phyloP scores from a whole-genome alignment of 2,113 vertebrate genomes.

The Petroica traversi region DNA sequence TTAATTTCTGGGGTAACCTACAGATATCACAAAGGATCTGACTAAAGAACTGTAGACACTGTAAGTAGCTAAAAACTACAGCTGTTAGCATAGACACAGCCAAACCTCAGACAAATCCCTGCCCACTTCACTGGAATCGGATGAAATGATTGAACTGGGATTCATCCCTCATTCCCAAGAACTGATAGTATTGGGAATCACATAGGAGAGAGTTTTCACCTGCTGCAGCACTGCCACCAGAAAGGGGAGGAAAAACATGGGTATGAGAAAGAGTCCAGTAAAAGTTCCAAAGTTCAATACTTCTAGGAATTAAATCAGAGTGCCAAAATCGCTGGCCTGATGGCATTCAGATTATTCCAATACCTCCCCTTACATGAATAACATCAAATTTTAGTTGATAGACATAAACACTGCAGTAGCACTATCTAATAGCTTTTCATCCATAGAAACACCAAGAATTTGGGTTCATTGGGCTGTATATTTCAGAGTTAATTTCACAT shows the following conservation, averaged over 20 bases:
- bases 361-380: background rate
- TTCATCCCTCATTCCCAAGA: background rate
- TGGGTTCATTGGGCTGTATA: background rate
- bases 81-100: background rate
- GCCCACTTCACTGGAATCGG: background rate
- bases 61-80: background rate
- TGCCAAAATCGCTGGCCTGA: background rate
- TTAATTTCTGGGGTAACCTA: background rate
- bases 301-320: background rate
- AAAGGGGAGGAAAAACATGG: background rate
- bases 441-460: background rate
- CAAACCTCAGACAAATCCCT: background rate
- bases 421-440: background rate
- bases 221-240: background rate
- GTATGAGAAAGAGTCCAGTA: background rate
- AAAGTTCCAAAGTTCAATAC: background rate
- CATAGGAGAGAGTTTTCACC: background rate
- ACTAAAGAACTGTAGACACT: background rate
- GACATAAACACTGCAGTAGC: background rate
- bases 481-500: background rate
- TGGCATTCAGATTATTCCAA: background rate
- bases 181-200: background rate
- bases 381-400: background rate
- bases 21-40: background rate
- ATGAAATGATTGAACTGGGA: background rate